phyloP scores from a whole-genome alignment of 2,113 vertebrate genomes.

The Oreotragus oreotragus region DNA sequence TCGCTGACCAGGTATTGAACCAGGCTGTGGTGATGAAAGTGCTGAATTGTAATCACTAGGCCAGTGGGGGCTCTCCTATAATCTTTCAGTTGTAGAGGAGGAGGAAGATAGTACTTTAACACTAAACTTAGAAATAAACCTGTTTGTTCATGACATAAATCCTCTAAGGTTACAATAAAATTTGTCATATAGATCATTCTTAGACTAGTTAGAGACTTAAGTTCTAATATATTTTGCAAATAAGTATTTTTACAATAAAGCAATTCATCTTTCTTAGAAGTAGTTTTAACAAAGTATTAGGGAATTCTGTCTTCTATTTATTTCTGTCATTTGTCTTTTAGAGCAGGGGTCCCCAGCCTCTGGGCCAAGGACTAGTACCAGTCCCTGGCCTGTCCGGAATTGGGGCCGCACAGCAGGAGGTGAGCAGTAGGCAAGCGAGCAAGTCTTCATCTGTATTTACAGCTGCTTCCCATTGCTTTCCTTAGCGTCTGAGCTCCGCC shows the following conservation, averaged over 20 bases:
- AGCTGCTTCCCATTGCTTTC: neutral
- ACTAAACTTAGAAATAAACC: neutral
- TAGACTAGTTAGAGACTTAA: neutral
- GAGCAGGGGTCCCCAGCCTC: neutral
- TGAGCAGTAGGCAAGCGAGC: neutral
- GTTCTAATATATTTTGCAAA: neutral
- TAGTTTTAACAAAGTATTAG: conserved; percentile 24
- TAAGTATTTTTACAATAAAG: conserved; percentile 20
- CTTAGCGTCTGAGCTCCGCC: neutral
- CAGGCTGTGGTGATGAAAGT: neutral
- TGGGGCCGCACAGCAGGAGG: neutral
- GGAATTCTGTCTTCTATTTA: neutral
- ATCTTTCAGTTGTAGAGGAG: neutral
- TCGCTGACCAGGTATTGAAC: neutral
- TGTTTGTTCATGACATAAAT: neutral
- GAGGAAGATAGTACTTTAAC: neutral
- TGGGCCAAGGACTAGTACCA: neutral
- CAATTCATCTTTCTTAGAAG: neutral
- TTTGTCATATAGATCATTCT: neutral
- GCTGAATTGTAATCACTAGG: neutral
- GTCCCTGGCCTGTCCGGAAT: neutral
- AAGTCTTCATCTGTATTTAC: neutral
- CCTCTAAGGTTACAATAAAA: neutral
- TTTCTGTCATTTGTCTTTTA: conserved; percentile 14
- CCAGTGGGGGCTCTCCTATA: neutral